These are phyloP conservation scores for Lepidurus couesii DNA, from an alignment of 1,140 invertebrate genomes.

Conservation along the genomic window DNA sequence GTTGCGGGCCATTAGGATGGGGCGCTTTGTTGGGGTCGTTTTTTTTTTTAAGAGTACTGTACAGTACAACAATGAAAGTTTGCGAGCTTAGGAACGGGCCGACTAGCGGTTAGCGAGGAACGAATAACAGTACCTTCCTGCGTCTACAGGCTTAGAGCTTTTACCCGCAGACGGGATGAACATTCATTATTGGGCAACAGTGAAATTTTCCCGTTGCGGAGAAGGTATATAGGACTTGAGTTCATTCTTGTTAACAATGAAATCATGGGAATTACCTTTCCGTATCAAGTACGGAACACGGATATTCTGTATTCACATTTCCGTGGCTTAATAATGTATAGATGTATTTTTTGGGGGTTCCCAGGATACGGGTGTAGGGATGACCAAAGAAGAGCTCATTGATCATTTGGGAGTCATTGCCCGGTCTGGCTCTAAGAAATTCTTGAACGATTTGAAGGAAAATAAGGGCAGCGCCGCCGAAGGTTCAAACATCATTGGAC, in stretches of 20 bases:
- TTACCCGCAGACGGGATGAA: too few species aligned
- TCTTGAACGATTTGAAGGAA: constrained; percentile 75
- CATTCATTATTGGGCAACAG: too few species aligned
- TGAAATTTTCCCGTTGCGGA: too few species aligned
- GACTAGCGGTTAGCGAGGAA: too few species aligned
- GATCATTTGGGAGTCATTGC: constrained; percentile 92
- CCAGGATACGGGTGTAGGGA: constrained; percentile 86
- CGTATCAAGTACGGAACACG: not conserved
- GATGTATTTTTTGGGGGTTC: constrained; percentile 34
- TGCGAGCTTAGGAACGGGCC: too few species aligned
- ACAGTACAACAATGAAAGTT: too few species aligned
- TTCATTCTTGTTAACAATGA: constrained; percentile 6
- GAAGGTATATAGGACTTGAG: not conserved
- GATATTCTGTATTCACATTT: constrained; percentile 13
- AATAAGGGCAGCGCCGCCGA: constrained; percentile 53
- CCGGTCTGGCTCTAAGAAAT: constrained; percentile 87
- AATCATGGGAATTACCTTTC: not conserved
- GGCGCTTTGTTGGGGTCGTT: too few species aligned
- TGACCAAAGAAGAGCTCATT: constrained; percentile 86
- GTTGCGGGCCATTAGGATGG: too few species aligned
- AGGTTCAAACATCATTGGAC: constrained; percentile 81
- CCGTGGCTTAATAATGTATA: not conserved
- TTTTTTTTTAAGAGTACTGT: too few species aligned
- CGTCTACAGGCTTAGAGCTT: too few species aligned
- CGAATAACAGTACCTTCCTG: too few species aligned